These are phyloP conservation scores for Asbolus verrucosus DNA, from an alignment of 1,140 invertebrate species.

Conservation along the genomic window DNA sequence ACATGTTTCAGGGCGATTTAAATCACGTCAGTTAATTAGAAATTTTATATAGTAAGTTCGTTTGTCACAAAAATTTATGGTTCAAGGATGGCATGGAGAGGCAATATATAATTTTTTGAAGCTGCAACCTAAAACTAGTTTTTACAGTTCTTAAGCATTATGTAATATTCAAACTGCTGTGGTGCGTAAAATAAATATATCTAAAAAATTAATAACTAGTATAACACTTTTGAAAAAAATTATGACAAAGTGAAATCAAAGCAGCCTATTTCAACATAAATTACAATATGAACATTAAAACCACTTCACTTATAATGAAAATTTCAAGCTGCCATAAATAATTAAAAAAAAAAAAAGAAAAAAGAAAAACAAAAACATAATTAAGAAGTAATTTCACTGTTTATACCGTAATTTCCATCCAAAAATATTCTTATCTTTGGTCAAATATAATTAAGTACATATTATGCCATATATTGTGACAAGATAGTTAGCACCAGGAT, in stretches of 20 bases:
- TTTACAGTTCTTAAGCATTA: neutral
- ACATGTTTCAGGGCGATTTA: no score
- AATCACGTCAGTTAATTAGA: no score
- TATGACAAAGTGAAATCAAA: neutral
- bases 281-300: conserved; percentile 24
- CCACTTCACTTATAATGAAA: neutral
- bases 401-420: conserved; percentile 44
- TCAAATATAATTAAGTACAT: conserved; percentile 59
- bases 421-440: conserved; percentile 58
- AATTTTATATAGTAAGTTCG: no score
- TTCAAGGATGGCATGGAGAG: no score
- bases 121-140: neutral
- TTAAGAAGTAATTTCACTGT: conserved; percentile 3
- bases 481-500: conserved; percentile 76
- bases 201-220: conserved; percentile 21
- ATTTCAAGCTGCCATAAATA: conserved; percentile 16
- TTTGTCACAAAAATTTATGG: no score
- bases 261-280: conserved; percentile 6
- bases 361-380: no score
- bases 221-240: neutral
- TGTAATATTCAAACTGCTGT: neutral
- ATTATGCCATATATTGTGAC: conserved; percentile 32
- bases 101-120: no score
- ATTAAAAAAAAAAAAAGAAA: no score
- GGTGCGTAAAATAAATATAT: conserved; percentile 13